phyloP scores from a whole-genome alignment of 2,888 invertebrate species.

The Lamellibrachia satsuma region DNA sequence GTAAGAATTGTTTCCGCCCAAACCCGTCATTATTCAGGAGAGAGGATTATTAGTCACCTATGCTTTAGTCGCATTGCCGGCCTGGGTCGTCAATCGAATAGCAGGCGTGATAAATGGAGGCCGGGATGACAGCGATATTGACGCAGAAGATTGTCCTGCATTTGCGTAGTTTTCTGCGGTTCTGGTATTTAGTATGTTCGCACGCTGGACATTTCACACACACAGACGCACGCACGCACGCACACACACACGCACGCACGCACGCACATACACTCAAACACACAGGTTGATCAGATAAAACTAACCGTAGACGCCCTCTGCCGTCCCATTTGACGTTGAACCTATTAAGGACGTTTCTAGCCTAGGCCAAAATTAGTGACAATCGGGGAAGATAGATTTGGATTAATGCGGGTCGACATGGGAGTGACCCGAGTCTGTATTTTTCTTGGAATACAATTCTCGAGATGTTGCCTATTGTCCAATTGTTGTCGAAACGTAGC shows the following conservation, averaged over 20 bases:
- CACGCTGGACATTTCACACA: background rate
- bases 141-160: background rate
- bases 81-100: background rate
- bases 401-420: background rate
- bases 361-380: too few species aligned
- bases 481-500: background rate
- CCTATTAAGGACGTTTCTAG: too few species aligned
- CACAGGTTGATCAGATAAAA: too few species aligned
- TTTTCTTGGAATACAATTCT: background rate
- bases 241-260: background rate
- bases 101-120: background rate
- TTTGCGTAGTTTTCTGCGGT: background rate
- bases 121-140: background rate
- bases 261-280: too few species aligned
- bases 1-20: conserved; percentile 1
- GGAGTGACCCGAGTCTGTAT: background rate
- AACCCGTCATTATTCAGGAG: background rate
- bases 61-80: background rate
- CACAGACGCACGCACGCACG: background rate
- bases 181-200: background rate
- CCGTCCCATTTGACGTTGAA: too few species aligned
- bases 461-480: background rate
- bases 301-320: too few species aligned
- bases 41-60: background rate
- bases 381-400: too few species aligned